Evolutionary conservation across 2,113 vertebrate species (phyloP), one percentile per base, ranked within the genome.

Genomic region (Thryonomys swinderianus): DNA sequence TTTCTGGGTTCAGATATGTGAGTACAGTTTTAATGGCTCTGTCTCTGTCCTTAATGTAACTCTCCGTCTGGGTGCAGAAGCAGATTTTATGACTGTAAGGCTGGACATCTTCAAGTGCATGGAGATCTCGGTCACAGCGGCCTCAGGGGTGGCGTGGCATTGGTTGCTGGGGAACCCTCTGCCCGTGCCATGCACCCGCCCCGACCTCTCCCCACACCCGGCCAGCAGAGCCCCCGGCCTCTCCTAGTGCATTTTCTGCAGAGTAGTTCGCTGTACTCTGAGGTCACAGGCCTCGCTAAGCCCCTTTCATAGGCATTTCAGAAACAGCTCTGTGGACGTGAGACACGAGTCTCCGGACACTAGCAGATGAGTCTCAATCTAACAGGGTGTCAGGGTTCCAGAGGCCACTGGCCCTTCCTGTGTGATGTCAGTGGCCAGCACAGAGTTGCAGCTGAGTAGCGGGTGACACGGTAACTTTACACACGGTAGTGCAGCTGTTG

Each of bases 281-380:
- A 59, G 82, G 64, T 83, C n/a, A 25, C 48, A 51, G 48, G 48
- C 48, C 10, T 5, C 10, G 48, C 48, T 51, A 10, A 51, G 48
- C 10, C 10, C 48, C 48, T 51, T 51, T 51, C 48, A 10, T 51
- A 10, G 48, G 48, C 10, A 10, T 57, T 8, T 90, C 59, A 69
- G 79, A 59, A 90, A 79, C 40, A 59, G 93, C 32, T 1, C 67
- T 78, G 2, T 89, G 95, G 94, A 83, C 90, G 93, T 37, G 48
- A 57, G 42, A 53, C 0, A 20, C 1, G 8, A 27, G 86, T 64
- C 89, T 96, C 95, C 79, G 3, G 80, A 74, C 48, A 42, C 86
- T 76, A 32, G 84, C 71, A 76, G 95, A 93, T 94, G 84, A 94
- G 66, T 95, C 82, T 67, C 12, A 21, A 93, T 84, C 87, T 57